Conservation (phyloP, 2,797 vertebrate species). For the Myoxocephalus aenaeus region DNA sequence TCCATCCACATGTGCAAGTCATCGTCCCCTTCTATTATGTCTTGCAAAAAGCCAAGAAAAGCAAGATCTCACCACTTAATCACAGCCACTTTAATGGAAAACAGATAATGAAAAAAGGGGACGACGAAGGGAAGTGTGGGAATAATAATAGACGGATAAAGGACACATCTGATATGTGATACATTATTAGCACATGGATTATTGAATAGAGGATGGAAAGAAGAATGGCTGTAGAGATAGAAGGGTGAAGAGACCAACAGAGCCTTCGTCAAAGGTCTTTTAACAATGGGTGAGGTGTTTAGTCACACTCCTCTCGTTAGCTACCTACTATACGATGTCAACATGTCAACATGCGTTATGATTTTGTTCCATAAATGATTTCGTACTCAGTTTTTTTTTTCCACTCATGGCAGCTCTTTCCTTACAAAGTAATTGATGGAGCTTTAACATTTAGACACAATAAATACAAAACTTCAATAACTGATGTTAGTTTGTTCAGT, state of each 20-base stretch:
- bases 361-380: not conserved
- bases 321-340: no score
- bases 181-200: slow-evolving; percentile 16
- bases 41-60: slow-evolving; percentile 62
- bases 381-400: not conserved
- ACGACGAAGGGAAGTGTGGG: slow-evolving; percentile 2
- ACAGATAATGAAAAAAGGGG: slow-evolving; percentile 36
- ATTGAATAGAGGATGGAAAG: slow-evolving; percentile 1
- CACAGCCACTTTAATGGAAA: slow-evolving; percentile 57
- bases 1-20: slow-evolving; percentile 70
- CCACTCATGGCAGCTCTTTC: not conserved
- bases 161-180: slow-evolving; percentile 15
- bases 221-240: not conserved
- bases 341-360: not conserved
- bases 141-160: slow-evolving; percentile 8
- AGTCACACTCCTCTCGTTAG: no score
- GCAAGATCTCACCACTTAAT: slow-evolving; percentile 62
- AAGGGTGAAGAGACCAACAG: not conserved
- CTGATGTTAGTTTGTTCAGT: not conserved
- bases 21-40: slow-evolving; percentile 54
- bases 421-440: not conserved
- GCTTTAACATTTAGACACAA: not conserved
- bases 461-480: not conserved
- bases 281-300: no score
- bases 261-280: no score